Conservation (phyloP, 2,797 vertebrate genomes). For the Orestias chungarensis region DNA sequence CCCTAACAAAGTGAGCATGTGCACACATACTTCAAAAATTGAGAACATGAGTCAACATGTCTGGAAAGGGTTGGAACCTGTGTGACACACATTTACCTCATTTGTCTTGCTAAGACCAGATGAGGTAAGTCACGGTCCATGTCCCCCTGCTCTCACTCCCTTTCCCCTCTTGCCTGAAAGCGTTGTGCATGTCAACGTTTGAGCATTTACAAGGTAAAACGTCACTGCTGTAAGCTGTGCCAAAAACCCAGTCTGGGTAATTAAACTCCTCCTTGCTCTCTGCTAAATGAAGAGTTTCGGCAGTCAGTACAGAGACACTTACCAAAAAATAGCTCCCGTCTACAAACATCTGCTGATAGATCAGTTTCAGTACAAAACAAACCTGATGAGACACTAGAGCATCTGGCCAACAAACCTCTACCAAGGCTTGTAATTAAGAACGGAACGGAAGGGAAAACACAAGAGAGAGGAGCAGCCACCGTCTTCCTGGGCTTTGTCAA, state of each 20-base stretch:
- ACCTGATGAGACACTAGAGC: slow-evolving; percentile 66
- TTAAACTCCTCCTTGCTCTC: slow-evolving; percentile 47
- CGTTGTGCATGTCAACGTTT: slow-evolving; percentile 39
- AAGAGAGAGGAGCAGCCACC: slow-evolving; percentile 39
- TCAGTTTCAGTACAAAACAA: slow-evolving; percentile 57
- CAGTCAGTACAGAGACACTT: slow-evolving; percentile 30
- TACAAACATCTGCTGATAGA: slow-evolving; percentile 71
- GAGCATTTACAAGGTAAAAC: slow-evolving; percentile 49
- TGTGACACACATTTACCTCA: slow-evolving; percentile 73
- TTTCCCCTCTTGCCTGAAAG: slow-evolving; percentile 15
- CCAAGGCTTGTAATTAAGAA: slow-evolving; percentile 64
- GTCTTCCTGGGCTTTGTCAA: slow-evolving; percentile 51
- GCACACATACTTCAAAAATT: slow-evolving; percentile 19
- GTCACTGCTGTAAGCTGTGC: slow-evolving; percentile 35
- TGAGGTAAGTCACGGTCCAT: slow-evolving; percentile 72
- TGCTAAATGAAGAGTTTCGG: slow-evolving; percentile 49
- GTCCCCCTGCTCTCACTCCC: slow-evolving; percentile 30
- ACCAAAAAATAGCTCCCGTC: slow-evolving; percentile 45
- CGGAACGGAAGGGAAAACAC: slow-evolving; percentile 31
- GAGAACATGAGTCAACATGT: slow-evolving; percentile 55
- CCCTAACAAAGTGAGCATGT: slow-evolving; percentile 20
- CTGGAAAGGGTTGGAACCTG: slow-evolving; percentile 53
- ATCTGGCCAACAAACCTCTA: slow-evolving; percentile 43
- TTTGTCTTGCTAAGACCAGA: slow-evolving; percentile 72
- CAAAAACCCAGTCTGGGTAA: slow-evolving; percentile 51